Percentiles rank a stretch among this genome's conserved stretches.
phyloP scores from a whole-genome alignment of 2,113 vertebrate genomes.

The Sebastes fasciatus region DNA sequence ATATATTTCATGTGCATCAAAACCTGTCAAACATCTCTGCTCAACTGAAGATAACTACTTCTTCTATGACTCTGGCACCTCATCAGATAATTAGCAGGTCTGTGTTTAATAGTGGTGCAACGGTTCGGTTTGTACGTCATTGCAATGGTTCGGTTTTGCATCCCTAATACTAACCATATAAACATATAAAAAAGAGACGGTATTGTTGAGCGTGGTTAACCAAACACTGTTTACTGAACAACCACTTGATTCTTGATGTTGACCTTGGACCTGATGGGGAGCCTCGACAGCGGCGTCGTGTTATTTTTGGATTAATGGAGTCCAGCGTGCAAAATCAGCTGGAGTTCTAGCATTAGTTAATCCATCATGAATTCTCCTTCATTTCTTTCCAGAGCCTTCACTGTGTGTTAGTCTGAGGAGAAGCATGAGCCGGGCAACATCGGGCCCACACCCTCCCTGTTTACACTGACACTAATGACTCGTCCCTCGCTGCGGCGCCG shows the following conservation, averaged over 20 bases:
- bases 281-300: background rate
- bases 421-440: slow-evolving; percentile 37
- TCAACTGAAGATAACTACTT: too few relatives aligned
- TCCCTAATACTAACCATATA: background rate
- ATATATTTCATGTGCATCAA: too few relatives aligned
- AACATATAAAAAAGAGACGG: background rate
- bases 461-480: slow-evolving; percentile 49
- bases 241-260: slow-evolving; percentile 10
- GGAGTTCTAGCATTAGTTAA: slow-evolving; percentile 53
- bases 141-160: too few relatives aligned
- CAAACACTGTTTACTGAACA: background rate
- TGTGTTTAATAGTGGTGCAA: too few relatives aligned
- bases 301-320: slow-evolving; percentile 47
- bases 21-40: too few relatives aligned
- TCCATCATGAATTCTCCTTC: slow-evolving; percentile 53
- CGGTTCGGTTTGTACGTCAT: too few relatives aligned
- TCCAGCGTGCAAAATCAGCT: slow-evolving; percentile 47
- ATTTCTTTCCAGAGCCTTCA: slow-evolving; percentile 46
- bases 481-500: slow-evolving; percentile 30
- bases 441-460: slow-evolving; percentile 46
- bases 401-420: slow-evolving; percentile 49
- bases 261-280: background rate
- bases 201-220: background rate
- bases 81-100: too few relatives aligned
- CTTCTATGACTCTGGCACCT: too few relatives aligned